phyloP scores from a whole-genome alignment of 2,797 vertebrate genomes.

The Oreochromis grahami region DNA sequence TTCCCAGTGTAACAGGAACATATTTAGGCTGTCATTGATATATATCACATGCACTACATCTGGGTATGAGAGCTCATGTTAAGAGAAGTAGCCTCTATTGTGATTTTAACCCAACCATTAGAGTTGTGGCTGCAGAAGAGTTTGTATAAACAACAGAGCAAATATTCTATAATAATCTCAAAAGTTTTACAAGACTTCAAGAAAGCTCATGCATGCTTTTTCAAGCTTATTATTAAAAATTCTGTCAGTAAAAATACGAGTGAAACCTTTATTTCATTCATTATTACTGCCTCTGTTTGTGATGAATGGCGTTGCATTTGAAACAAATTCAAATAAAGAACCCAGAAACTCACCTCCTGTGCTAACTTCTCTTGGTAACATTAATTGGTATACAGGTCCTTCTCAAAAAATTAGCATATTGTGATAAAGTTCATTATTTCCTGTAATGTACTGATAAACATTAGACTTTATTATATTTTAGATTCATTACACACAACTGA shows the following conservation, averaged over 20 bases:
- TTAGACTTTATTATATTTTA: too few species aligned
- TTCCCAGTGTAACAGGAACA: not conserved
- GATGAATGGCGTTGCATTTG: not conserved
- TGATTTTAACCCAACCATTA: not conserved
- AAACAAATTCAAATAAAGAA: not conserved
- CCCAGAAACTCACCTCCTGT: not conserved
- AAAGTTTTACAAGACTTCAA: not conserved
- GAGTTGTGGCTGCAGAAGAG: not conserved
- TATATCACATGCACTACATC: not conserved
- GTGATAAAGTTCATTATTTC: too few species aligned
- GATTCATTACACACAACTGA: too few species aligned
- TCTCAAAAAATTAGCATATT: too few species aligned
- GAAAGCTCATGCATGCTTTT: not conserved
- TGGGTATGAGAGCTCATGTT: not conserved
- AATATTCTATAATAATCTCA: not conserved
- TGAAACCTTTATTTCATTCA: not conserved
- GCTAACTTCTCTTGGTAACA: constrained; percentile 29
- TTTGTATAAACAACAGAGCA: not conserved
- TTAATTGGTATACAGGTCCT: constrained; percentile 63
- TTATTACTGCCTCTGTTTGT: not conserved
- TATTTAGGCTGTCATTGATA: not conserved
- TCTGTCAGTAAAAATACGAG: not conserved
- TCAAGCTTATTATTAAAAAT: not conserved
- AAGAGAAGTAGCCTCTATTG: not conserved
- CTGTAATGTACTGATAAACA: too few species aligned